phyloP scores from a whole-genome alignment of 2,113 vertebrate genomes.

The Triplophysa dalaica region DNA sequence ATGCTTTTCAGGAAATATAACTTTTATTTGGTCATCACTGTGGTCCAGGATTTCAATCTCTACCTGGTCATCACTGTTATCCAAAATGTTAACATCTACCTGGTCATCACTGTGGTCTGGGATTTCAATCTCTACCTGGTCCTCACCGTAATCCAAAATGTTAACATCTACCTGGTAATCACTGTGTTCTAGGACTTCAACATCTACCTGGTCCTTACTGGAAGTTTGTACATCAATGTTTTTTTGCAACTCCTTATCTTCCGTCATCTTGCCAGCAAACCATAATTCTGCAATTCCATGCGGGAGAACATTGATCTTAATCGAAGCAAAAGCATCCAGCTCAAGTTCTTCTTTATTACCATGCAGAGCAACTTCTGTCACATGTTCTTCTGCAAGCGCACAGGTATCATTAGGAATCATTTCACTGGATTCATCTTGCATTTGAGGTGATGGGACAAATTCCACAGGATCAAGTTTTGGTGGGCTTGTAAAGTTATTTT shows the following conservation, averaged over 20 bases:
- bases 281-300: constrained; percentile 61
- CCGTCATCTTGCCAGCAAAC: constrained; percentile 18
- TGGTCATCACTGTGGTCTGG: neutral
- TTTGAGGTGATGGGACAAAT: neutral
- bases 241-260: neutral
- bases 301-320: constrained; percentile 63
- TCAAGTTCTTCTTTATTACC: neutral
- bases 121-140: neutral
- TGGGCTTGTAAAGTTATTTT: neutral
- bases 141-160: neutral
- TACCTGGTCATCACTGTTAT: neutral
- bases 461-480: neutral
- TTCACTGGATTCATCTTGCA: neutral
- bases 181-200: neutral
- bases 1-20: neutral
- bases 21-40: neutral
- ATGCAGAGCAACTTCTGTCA: neutral
- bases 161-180: neutral
- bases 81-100: neutral
- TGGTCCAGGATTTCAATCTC: neutral
- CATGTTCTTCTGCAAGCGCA: neutral
- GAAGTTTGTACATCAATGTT: neutral
- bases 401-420: neutral
- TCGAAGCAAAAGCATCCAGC: constrained; percentile 51
- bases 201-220: neutral